Evolutionary conservation across 2,888 invertebrate genomes (phyloP).

Genomic region (Pollenia angustigena): DNA sequence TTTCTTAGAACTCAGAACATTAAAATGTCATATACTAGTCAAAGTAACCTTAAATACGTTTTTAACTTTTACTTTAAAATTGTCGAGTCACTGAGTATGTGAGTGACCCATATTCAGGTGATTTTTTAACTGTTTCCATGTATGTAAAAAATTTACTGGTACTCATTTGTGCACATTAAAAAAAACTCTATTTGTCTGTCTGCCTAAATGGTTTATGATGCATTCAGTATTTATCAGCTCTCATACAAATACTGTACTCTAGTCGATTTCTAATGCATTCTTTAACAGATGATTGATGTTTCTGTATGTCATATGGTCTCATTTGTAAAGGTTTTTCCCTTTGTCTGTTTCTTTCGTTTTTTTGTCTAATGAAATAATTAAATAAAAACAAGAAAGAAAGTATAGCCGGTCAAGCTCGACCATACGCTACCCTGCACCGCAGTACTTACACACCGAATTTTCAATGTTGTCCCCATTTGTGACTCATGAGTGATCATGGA

Average conservation of each 20-base stretch:
- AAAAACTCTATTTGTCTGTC: constrained; percentile 33
- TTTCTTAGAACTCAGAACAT: constrained; percentile 36
- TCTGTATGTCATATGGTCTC: constrained; percentile 58
- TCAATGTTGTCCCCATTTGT: no score
- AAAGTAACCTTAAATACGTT: constrained; percentile 42
- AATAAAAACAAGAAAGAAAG: no score
- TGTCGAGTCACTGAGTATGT: constrained; percentile 62
- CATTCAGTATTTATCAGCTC: constrained; percentile 30
- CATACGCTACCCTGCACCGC: no score
- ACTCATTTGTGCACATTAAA: background rate
- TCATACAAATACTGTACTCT: constrained; percentile 31
- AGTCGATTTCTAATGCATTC: constrained; percentile 56
- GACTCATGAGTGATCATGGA: no score
- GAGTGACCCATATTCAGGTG: constrained; percentile 64
- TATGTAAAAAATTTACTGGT: background rate
- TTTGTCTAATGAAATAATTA: background rate
- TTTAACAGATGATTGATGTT: constrained; percentile 61
- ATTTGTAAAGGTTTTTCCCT: constrained; percentile 59
- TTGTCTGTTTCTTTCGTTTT: background rate
- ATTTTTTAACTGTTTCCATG: constrained; percentile 33
- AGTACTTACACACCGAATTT: no score
- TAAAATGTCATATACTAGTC: constrained; percentile 51
- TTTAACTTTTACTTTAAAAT: constrained; percentile 71
- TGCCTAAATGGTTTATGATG: constrained; percentile 49
- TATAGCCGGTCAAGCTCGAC: no score